Conservation (phyloP, 1,140 invertebrate species). For the Pachypsylla venusta region DNA sequence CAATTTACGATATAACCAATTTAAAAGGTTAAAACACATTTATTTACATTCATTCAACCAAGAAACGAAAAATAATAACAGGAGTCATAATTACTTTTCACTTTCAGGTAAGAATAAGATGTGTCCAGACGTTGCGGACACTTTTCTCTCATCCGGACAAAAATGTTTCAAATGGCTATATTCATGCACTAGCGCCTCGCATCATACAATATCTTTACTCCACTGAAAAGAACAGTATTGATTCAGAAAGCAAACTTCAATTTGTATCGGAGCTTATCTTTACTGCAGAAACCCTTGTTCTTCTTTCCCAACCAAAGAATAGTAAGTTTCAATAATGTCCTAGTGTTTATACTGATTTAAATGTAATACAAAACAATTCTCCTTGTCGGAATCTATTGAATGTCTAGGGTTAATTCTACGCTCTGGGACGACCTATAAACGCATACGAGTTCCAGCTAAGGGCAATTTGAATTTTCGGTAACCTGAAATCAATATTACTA, state of each 20-base stretch:
- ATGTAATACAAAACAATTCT: not conserved
- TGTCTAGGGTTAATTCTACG: not conserved
- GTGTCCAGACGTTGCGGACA: slow-evolving; percentile 57
- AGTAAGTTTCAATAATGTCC: slow-evolving; percentile 40
- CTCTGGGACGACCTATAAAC: too few species aligned
- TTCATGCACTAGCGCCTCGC: slow-evolving; percentile 61
- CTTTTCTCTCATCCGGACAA: slow-evolving; percentile 56
- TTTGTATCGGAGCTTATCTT: slow-evolving; percentile 50
- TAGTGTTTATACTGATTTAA: not conserved
- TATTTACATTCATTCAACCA: not conserved
- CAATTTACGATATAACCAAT: too few species aligned
- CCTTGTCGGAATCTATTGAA: not conserved
- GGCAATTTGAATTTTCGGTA: not conserved
- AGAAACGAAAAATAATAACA: not conserved
- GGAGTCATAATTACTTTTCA: slow-evolving; percentile 24
- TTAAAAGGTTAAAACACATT: too few species aligned
- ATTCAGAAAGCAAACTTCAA: slow-evolving; percentile 39
- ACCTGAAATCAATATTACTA: too few species aligned
- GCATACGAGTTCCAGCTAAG: not conserved
- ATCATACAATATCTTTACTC: slow-evolving; percentile 51
- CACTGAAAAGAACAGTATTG: slow-evolving; percentile 39
- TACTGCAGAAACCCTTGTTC: slow-evolving; percentile 55
- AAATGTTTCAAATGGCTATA: slow-evolving; percentile 55
- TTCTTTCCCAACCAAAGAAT: slow-evolving; percentile 55
- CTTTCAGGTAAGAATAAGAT: slow-evolving; percentile 55